Evolutionary conservation across 37 sponge, comb jelly and placozoan species (phyloP), one percentile per base, ranked within the genome.

Genomic region (Halisarca cf. caerulea): DNA sequence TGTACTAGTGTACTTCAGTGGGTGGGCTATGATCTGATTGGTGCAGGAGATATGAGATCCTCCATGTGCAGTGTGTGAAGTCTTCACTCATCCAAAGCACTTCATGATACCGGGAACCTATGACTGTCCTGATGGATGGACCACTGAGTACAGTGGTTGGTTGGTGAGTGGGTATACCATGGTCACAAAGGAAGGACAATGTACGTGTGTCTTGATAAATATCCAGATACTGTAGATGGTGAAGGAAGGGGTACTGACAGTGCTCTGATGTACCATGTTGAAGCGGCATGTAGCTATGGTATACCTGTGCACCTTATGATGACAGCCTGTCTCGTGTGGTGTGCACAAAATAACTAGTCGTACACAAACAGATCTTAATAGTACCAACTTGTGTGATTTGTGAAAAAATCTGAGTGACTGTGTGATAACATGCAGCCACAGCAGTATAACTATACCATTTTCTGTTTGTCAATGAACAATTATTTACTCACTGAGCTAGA

Each of bases 51-150:
- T 47, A 47, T 6, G 51, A 47, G 11, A 6, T 14, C 51, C n/a
- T 58, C 88, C 88, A 35, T 89, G 89, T 89, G 85, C 85, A 78
- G 85, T 89, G 72, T 89, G 89, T 54, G 66, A 69, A 51, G 85
- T 59, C 24, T 36, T 81, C 3, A 58, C 38, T 24, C 53, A 81
- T 11, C 58, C 51, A 55, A 68, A 72, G 40, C 58, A 54, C 21
- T 8, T 84, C 8, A 89, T 89, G 85, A 80, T 89, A 37, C 89
- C 89, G 27, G 89, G 85, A 61, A 84, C 53, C 53, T 35, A 27
- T 36, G 2, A 35, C 2, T 89, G 89, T 37, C 89, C 85, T 21
- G 20, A 57, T 23, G 25, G 11, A 4, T 89, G 85, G 89, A 89
- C 89, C 23, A 4, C 7, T 35, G 89, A 89, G 80, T 89, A 89